Evolutionary conservation across 30 jellyfish, hydroid and myxozoan species (phyloP).

Genomic region (Cassiopea andromeda): DNA sequence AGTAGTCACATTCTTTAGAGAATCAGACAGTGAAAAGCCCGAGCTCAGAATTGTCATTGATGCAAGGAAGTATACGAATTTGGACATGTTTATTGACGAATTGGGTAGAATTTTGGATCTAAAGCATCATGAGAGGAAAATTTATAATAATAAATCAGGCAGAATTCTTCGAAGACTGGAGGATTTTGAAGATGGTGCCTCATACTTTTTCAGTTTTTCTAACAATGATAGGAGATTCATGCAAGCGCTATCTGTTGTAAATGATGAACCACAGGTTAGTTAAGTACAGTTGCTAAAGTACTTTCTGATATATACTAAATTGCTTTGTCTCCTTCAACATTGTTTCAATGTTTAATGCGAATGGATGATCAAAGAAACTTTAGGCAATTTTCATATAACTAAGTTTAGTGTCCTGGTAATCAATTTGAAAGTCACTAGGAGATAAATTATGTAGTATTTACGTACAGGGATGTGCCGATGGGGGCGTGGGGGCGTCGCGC

Average conservation of each 20-base stretch:
- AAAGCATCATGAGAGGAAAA: constrained; percentile 53
- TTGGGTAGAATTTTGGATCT: constrained; percentile 60
- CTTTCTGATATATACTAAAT: not conserved
- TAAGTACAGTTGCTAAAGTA: not conserved
- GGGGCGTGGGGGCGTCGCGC: no score
- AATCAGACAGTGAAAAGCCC: constrained; percentile 73
- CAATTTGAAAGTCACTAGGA: no score
- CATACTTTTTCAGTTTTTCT: constrained; percentile 66
- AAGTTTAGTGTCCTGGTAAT: no score
- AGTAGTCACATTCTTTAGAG: constrained; percentile 74
- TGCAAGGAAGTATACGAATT: constrained; percentile 39
- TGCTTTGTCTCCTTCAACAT: not conserved
- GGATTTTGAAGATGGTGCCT: constrained; percentile 84
- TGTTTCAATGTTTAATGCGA: no score
- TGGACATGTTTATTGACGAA: constrained; percentile 56
- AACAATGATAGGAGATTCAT: constrained; percentile 30
- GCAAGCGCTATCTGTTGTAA: constrained; percentile 33
- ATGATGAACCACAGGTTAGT: not conserved
- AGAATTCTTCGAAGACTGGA: constrained; percentile 25
- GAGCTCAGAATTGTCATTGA: constrained; percentile 71
- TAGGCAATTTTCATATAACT: no score
- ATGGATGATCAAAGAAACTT: no score
- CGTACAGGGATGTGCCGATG: no score
- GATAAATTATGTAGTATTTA: no score
- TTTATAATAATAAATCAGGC: constrained; percentile 46